phyloP scores from a whole-genome alignment of 2,888 invertebrate species.

The Diaperis boleti region DNA sequence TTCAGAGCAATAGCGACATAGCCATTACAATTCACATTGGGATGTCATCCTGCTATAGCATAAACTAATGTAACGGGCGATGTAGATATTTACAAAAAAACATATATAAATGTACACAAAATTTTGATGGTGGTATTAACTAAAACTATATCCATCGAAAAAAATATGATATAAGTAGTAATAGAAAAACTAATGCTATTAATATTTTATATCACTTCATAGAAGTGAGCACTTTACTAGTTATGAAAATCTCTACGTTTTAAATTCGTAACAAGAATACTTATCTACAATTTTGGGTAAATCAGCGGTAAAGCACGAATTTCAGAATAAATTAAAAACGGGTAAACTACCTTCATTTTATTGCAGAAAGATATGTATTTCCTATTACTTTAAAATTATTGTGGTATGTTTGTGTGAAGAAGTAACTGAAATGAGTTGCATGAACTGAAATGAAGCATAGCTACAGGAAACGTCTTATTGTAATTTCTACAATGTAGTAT shows the following conservation, averaged over 20 bases:
- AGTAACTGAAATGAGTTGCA: constrained; percentile 29
- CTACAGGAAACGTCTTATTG: constrained; percentile 49
- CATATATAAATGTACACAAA: constrained; percentile 20
- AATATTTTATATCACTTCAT: constrained; percentile 56
- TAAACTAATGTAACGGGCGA: constrained; percentile 51
- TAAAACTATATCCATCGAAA: constrained; percentile 26
- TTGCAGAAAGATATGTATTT: constrained; percentile 61
- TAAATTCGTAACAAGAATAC: constrained; percentile 64
- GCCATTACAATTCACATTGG: constrained; percentile 61
- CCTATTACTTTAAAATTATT: constrained; percentile 45
- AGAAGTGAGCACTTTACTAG: constrained; percentile 55
- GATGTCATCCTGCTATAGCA: constrained; percentile 58
- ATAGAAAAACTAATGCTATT: constrained; percentile 41
- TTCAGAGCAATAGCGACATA: constrained; percentile 62
- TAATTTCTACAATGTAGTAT: constrained; percentile 54
- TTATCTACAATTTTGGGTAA: constrained; percentile 57
- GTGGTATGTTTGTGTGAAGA: constrained; percentile 24
- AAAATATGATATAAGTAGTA: constrained; percentile 32
- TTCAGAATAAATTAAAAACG: constrained; percentile 12
- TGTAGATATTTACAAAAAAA: constrained; percentile 36
- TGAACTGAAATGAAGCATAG: constrained; percentile 50
- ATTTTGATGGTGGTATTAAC: constrained; percentile 22
- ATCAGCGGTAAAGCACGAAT: constrained; percentile 39
- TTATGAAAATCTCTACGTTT: constrained; percentile 54
- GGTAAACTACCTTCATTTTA: constrained; percentile 48